These are phyloP conservation scores for Nemoura dubitans DNA, from an alignment of 2,888 invertebrate species.

Conservation along the genomic window DNA sequence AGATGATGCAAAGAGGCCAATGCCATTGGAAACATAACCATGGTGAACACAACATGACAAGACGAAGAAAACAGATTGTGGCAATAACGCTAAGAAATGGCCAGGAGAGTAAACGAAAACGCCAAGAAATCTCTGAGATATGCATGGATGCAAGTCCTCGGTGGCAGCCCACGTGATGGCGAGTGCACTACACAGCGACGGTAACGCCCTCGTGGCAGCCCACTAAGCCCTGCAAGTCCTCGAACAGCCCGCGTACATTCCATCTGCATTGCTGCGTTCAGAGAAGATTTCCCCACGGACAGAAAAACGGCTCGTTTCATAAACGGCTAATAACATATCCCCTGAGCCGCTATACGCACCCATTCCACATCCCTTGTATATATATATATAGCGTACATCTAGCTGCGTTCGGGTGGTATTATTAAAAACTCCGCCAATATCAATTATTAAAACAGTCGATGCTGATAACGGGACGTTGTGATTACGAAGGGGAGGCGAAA, in stretches of 20 bases:
- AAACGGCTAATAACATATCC: neutral
- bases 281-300: neutral
- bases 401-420: neutral
- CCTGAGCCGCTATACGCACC: neutral
- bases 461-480: slow-evolving; percentile 1
- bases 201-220: neutral
- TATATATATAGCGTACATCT: too few relatives aligned
- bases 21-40: too few relatives aligned
- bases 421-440: neutral
- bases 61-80: too few relatives aligned
- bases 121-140: too few relatives aligned
- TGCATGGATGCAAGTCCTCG: too few relatives aligned
- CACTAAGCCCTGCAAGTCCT: neutral
- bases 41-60: too few relatives aligned
- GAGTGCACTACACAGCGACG: neutral
- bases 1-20: too few relatives aligned
- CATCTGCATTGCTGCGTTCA: neutral
- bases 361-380: neutral
- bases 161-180: too few relatives aligned
- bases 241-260: neutral
- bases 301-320: neutral
- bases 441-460: neutral
- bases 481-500: neutral
- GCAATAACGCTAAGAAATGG: too few relatives aligned
- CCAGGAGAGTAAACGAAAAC: too few relatives aligned